Evolutionary conservation across 2,797 vertebrate genomes (phyloP), one percentile per base, ranked within the genome.

Genomic region (Decapterus maruadsi): DNA sequence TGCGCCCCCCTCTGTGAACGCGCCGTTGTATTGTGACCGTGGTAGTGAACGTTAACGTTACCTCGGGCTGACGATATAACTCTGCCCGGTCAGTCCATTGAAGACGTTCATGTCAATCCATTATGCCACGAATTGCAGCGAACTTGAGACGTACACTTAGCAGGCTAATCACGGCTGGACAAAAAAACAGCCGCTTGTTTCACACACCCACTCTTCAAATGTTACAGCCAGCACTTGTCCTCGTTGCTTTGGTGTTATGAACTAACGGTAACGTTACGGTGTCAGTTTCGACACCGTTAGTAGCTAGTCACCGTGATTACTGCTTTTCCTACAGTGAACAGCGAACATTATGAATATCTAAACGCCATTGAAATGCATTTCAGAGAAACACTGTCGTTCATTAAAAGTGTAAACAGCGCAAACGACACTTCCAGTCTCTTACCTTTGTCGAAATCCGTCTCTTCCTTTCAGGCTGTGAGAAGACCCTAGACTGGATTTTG

Each of bases 401-500:
- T 13, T 26, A 14, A 6, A 53, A 34, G n/a, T 58, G 17, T 0
- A 2, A 26, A 20, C 1, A 22, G 12, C 42, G 20, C 9, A 19
- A 13, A 29, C 16, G 53, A 36, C 10, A 42, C 20, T 31, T 53
- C 0, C 0, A 68, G 6, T 34, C 13, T 26, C 88, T 63, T 93
- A 94, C 93, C 92, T 90, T 87, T 69, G 38, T 38, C 59, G 60
- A 68, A 80, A 69, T 48, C 55, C 55, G 75, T 19, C 75, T 76
- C 78, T 79, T 82, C 75, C 73, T 75, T 54, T 45, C 14, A 4
- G 31, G 66, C 78, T 72, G 77, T 43, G n/a, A 83, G n/a, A 83
- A 68, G 72, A 87, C 56, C 81, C 71, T 87, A 26, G 26, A 26
- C 86, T 80, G 70, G 74, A 76, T 92, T 92, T 65, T 93, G 87